Evolutionary conservation across 2,888 invertebrate genomes (phyloP), one percentile per base, ranked within the genome.

Genomic region (Eilema griseolum): DNA sequence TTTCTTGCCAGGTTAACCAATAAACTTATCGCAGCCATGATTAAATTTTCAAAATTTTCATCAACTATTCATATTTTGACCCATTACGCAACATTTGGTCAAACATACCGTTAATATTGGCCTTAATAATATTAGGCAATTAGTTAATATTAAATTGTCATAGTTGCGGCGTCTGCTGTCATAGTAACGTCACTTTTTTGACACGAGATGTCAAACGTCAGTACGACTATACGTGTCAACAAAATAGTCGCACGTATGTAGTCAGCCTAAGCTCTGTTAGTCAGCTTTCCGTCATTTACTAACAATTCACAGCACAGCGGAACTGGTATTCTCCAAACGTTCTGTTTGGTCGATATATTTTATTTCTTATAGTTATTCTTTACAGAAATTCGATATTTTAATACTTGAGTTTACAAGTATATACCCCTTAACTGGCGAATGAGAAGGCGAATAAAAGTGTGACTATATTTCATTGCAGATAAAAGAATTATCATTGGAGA

Each of bases 301-400:
- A 79, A 62, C 12, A 56, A 83, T 83, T 87, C 89, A 90, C 88
- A 90, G 89, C 89, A 87, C 88, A 74, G 68, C 77, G 88, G 78
- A 89, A 89, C 84, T 89, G 89, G 83, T 90, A 86, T 84, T 72
- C 83, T 85, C 85, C 87, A 46, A 82, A 86, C 88, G 84, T 84
- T 86, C 80, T 85, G 81, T 76, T 74, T 67, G 72, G 70, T 73
- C 73, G 62, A 67, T 64, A 69, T 71, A 69, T 78, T 77, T 78
- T 70, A 72, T 67, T 66, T 72, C 78, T 79, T 67, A 74, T 66
- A 69, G n/a, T 52, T 66, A 28, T 67, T 69, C 69, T 70, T 72
- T 70, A 72, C 68, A 74, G 70, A 79, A 79, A 70, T 76, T 62
- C 76, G 71, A 77, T 72, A 61, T 66, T 72, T 73, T 71, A 68